Percentiles rank a stretch among this genome's conserved stretches.
Evolutionary conservation across 2,113 vertebrate genomes (phyloP).

Genomic region (Grammomys surdaster): DNA sequence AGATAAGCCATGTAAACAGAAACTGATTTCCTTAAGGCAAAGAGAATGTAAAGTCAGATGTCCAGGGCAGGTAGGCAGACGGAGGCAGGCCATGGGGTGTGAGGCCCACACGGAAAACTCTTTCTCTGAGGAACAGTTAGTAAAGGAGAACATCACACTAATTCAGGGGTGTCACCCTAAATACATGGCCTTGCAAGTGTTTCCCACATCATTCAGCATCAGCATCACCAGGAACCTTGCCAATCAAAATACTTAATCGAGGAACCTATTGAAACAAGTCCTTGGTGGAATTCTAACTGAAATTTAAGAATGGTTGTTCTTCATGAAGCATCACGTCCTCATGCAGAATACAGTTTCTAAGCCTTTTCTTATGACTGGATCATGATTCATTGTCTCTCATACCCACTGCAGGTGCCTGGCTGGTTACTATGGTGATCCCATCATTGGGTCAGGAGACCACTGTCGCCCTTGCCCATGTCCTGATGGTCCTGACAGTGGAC

Average conservation of each 20-base stretch:
- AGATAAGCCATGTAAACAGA: not conserved
- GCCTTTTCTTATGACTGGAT: not conserved
- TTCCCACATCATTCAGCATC: not conserved
- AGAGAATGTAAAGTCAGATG: not conserved
- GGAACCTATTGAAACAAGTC: not conserved
- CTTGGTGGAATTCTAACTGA: not conserved
- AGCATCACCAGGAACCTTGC: not conserved
- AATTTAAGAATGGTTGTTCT: not conserved
- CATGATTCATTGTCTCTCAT: not conserved
- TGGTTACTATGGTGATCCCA: conserved; percentile 95
- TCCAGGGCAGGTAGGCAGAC: not conserved
- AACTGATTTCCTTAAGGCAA: not conserved
- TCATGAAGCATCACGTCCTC: not conserved
- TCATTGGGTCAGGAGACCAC: conserved; percentile 95
- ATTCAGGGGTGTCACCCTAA: not conserved
- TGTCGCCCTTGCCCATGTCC: conserved; percentile 97
- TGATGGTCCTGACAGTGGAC: conserved; percentile 91
- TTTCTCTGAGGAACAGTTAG: not conserved
- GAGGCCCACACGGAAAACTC: not conserved
- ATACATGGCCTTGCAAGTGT: not conserved
- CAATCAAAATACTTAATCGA: not conserved
- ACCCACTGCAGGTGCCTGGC: conserved; percentile 89
- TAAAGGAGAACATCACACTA: not conserved
- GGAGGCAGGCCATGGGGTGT: not conserved
- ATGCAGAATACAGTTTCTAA: not conserved